Percentiles rank a stretch among this genome's conserved stretches.
These are phyloP conservation scores for Dicyrtomina minuta DNA, from an alignment of 2,888 invertebrate species.

Conservation along the genomic window DNA sequence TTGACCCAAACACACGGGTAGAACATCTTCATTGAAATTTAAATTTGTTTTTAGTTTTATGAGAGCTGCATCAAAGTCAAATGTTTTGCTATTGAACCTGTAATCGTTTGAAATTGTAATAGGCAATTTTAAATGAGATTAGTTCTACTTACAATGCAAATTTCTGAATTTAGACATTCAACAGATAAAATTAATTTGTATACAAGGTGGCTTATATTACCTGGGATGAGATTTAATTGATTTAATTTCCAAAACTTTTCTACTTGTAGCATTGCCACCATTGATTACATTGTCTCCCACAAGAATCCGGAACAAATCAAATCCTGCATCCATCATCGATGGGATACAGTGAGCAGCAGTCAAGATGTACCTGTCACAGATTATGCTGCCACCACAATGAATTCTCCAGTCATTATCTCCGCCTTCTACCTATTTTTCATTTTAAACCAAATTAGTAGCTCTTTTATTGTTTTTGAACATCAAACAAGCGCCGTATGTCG, in stretches of 20 bases:
- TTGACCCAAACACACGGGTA: constrained; percentile 18
- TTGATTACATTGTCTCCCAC: constrained; percentile 12
- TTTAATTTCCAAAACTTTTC: not conserved
- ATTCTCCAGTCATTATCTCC: not conserved
- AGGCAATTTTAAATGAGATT: not conserved
- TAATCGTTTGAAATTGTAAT: not conserved
- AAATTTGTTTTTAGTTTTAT: not conserved
- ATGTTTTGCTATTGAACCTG: not conserved
- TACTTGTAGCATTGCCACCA: not conserved
- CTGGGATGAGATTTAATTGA: constrained; percentile 1
- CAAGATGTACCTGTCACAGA: not conserved
- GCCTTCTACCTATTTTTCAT: not conserved
- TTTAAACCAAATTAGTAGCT: not conserved
- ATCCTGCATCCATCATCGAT: not conserved
- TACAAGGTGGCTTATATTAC: not conserved
- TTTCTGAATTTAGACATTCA: no score
- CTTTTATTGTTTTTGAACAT: not conserved
- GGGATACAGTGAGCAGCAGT: constrained; percentile 15
- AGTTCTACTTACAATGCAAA: no score
- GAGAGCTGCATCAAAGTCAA: constrained; percentile 14
- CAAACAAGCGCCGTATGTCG: no score
- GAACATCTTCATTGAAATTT: not conserved
- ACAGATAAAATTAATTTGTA: no score
- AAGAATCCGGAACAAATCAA: not conserved
- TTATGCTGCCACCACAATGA: constrained; percentile 13